phyloP scores from a whole-genome alignment of 2,888 invertebrate species.

The Pandemis heparana region DNA sequence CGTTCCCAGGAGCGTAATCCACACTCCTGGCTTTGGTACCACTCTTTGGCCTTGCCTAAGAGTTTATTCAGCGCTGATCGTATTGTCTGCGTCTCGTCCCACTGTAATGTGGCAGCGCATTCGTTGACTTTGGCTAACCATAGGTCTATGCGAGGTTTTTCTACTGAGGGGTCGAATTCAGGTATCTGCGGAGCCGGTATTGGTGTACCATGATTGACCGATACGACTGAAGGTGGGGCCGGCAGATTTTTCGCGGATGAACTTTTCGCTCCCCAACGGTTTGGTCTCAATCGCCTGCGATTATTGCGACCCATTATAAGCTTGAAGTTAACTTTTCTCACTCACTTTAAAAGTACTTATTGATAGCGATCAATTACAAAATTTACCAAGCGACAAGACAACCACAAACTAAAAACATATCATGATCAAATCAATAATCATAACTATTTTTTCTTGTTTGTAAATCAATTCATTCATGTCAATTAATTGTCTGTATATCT shows the following conservation, averaged over 20 bases:
- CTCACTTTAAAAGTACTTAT: too few relatives aligned
- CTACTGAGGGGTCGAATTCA: constrained; percentile 5
- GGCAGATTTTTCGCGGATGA: neutral
- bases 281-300: neutral
- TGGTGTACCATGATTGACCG: neutral
- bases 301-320: neutral
- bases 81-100: constrained; percentile 1
- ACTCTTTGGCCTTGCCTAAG: constrained; percentile 20
- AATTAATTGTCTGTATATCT: too few relatives aligned
- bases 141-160: neutral
- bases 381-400: neutral
- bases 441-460: too few relatives aligned
- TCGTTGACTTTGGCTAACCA: constrained; percentile 8
- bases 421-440: too few relatives aligned
- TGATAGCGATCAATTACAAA: too few relatives aligned
- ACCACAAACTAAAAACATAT: neutral
- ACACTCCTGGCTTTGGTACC: constrained; percentile 28
- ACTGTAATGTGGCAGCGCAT: neutral
- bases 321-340: neutral
- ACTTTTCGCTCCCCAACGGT: neutral
- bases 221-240: neutral
- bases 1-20: constrained; percentile 25
- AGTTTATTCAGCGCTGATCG: constrained; percentile 21
- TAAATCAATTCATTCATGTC: too few relatives aligned
- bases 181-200: neutral